A percentile compares a stretch with the other conserved stretches of the same genome.
These are phyloP conservation scores for Hirudinaria manillensis DNA, from an alignment of 2,888 invertebrate genomes.

Conservation along the genomic window DNA sequence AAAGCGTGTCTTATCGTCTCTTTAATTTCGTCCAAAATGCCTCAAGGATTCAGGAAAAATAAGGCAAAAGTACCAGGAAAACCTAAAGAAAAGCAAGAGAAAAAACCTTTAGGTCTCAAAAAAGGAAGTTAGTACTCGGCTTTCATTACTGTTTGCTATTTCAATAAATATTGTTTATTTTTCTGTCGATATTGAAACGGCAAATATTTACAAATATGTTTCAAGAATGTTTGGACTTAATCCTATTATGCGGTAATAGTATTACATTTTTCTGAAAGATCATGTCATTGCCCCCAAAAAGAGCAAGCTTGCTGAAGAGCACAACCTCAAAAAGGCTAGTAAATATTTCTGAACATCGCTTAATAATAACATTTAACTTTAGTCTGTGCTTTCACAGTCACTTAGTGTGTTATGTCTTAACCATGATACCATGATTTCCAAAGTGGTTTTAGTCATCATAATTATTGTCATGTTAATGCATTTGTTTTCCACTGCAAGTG, in stretches of 20 bases:
- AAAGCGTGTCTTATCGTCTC: no score
- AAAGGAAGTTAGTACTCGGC: constrained; percentile 20
- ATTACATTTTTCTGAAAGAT: constrained; percentile 7
- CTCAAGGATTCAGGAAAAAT: constrained; percentile 19
- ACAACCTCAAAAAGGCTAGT: constrained; percentile 13
- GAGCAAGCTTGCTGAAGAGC: constrained; percentile 19
- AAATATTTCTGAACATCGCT: neutral
- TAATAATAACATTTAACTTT: neutral
- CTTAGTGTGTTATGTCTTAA: no score
- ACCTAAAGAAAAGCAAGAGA: constrained; percentile 13
- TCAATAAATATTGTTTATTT: neutral
- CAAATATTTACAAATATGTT: no score
- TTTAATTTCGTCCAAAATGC: constrained; percentile 21
- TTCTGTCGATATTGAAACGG: no score
- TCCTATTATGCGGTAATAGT: no score
- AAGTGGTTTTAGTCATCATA: no score
- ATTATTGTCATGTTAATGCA: no score
- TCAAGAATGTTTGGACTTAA: no score
- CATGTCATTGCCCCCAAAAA: constrained; percentile 26
- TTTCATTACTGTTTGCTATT: neutral
- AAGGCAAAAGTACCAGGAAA: constrained; percentile 16
- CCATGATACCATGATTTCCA: no score
- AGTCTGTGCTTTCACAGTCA: neutral
- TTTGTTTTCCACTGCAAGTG: no score
- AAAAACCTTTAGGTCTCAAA: constrained; percentile 6